These are phyloP conservation scores for Heliconius ismenius DNA, from an alignment of 2,888 invertebrate species.

Conservation along the genomic window DNA sequence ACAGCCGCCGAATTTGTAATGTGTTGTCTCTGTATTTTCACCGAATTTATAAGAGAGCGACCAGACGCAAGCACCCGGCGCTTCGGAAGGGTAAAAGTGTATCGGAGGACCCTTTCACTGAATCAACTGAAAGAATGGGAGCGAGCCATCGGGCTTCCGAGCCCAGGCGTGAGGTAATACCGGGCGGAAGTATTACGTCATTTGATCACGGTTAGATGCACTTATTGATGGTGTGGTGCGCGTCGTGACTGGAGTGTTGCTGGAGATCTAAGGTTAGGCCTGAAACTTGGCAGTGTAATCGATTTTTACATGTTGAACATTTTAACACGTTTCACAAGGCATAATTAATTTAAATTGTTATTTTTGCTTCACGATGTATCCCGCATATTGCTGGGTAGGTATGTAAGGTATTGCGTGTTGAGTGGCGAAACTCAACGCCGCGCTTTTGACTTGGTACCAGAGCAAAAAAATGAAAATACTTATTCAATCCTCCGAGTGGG, in stretches of 20 bases:
- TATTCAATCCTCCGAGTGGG: too few species aligned
- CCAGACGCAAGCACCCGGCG: slow-evolving; percentile 60
- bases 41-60: slow-evolving; percentile 80
- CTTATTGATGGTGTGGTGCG: slow-evolving; percentile 54
- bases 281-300: neutral
- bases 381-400: too few species aligned
- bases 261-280: slow-evolving; percentile 40
- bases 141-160: slow-evolving; percentile 72
- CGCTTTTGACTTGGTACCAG: too few species aligned
- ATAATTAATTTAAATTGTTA: too few species aligned
- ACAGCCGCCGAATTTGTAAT: slow-evolving; percentile 81
- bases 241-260: slow-evolving; percentile 52
- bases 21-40: slow-evolving; percentile 76
- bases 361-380: too few species aligned
- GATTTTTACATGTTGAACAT: neutral
- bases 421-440: too few species aligned
- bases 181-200: slow-evolving; percentile 74
- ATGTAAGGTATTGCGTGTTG: too few species aligned
- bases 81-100: slow-evolving; percentile 77
- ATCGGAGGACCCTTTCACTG: slow-evolving; percentile 80
- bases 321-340: neutral
- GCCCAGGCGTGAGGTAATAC: slow-evolving; percentile 75
- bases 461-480: too few species aligned
- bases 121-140: slow-evolving; percentile 77
- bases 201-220: slow-evolving; percentile 66